A percentile compares a stretch with the other conserved stretches of the same genome.
Evolutionary conservation across 2,888 invertebrate genomes (phyloP).

Genomic region (Serrognathus titanus): DNA sequence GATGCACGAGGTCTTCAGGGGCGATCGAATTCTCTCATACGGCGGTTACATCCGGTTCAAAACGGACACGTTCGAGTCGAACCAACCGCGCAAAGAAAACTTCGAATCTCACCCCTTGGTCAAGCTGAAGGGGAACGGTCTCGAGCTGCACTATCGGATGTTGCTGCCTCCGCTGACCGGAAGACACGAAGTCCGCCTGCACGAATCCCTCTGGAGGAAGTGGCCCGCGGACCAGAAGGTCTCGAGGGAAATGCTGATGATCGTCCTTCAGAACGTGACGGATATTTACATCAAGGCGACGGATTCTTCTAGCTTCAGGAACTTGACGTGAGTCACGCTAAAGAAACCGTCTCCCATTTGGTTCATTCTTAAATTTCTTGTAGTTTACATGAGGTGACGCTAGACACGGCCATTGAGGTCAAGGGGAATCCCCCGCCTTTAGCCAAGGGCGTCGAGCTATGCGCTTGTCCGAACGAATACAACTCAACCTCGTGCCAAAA

Average conservation of each 20-base stretch:
- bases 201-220: slow-evolving; percentile 75
- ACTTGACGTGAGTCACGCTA: slow-evolving; percentile 53
- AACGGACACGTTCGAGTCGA: slow-evolving; percentile 52
- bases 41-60: slow-evolving; percentile 83
- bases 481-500: slow-evolving; percentile 88
- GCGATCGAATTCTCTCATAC: slow-evolving; percentile 87
- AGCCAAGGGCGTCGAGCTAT: slow-evolving; percentile 81
- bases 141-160: slow-evolving; percentile 37
- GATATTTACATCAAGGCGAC: slow-evolving; percentile 71
- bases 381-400: slow-evolving; percentile 53
- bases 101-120: slow-evolving; percentile 65
- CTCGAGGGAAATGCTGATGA: slow-evolving; percentile 67
- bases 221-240: slow-evolving; percentile 41
- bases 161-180: slow-evolving; percentile 50
- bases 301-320: slow-evolving; percentile 56
- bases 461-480: slow-evolving; percentile 77
- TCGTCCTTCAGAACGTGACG: slow-evolving; percentile 84
- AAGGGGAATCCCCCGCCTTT: slow-evolving; percentile 63
- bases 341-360: background rate
- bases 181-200: slow-evolving; percentile 58
- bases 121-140: slow-evolving; percentile 72
- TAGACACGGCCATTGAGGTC: slow-evolving; percentile 76
- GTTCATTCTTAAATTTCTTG: background rate
- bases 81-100: slow-evolving; percentile 44
- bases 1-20: slow-evolving; percentile 75